Conservation (phyloP, 2,113 vertebrate genomes). For the Arenaria interpres region DNA sequence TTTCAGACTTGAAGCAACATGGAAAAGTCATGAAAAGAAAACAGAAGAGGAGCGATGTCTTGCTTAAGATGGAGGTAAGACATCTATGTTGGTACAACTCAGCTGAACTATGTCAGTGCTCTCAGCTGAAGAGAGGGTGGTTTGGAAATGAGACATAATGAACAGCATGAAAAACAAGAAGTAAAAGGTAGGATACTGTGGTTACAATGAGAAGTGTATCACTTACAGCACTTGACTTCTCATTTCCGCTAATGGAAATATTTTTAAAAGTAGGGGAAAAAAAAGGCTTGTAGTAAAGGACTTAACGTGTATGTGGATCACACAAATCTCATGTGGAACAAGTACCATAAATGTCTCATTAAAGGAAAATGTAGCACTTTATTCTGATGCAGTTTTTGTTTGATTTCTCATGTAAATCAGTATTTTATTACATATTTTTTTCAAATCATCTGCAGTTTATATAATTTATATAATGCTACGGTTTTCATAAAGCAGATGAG, state of each 20-base stretch:
- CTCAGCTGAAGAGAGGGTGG: neutral
- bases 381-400: neutral
- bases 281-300: neutral
- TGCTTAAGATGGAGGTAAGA: neutral
- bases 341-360: neutral
- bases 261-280: neutral
- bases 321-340: neutral
- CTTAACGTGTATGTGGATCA: neutral
- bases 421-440: neutral
- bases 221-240: neutral
- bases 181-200: neutral
- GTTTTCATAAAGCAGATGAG: neutral
- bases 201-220: neutral
- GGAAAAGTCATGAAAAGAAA: neutral
- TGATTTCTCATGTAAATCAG: neutral
- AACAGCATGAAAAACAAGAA: neutral
- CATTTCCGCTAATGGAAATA: neutral
- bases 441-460: neutral
- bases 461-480: neutral
- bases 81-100: neutral
- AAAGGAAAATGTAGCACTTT: neutral
- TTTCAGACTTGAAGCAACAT: neutral
- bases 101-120: neutral
- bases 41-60: neutral
- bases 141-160: neutral